Percentiles rank a stretch among this genome's conserved stretches.
These are phyloP conservation scores for Dorcus parallelipipedus DNA, from an alignment of 2,888 invertebrate genomes.

Conservation along the genomic window DNA sequence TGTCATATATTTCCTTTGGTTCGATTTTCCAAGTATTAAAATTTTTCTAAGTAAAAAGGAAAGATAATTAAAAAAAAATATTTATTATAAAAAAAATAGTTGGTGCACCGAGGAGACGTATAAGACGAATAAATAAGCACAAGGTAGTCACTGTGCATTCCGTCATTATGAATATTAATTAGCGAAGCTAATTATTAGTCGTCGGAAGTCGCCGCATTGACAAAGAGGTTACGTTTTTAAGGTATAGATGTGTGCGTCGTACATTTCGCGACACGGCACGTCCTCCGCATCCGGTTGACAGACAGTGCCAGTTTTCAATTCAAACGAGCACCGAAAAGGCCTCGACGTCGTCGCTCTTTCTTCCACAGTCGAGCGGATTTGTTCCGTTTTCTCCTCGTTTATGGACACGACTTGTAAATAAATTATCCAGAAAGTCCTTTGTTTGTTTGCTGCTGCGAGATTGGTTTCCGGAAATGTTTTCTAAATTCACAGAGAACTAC, in stretches of 20 bases:
- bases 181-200: conserved; percentile 25
- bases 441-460: too few species aligned
- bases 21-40: too few species aligned
- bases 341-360: not conserved
- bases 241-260: conserved; percentile 21
- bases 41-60: too few species aligned
- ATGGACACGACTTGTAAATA: too few species aligned
- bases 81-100: too few species aligned
- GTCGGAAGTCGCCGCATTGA: conserved; percentile 24
- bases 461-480: too few species aligned
- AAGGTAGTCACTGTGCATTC: not conserved
- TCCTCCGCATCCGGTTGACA: conserved; percentile 9
- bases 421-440: too few species aligned
- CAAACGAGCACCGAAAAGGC: conserved; percentile 3
- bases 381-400: not conserved
- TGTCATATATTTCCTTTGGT: too few species aligned
- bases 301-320: conserved; percentile 9
- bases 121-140: not conserved
- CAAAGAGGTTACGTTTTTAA: conserved; percentile 23
- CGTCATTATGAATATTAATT: conserved; percentile 26
- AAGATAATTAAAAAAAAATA: too few species aligned
- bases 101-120: not conserved
- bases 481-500: too few species aligned
- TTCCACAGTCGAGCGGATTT: not conserved
- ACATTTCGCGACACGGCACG: conserved; percentile 15